Percentiles rank a stretch among this genome's conserved stretches.
These are phyloP conservation scores for Callaeas wilsoni DNA, from an alignment of 2,113 vertebrate species.

Conservation along the genomic window DNA sequence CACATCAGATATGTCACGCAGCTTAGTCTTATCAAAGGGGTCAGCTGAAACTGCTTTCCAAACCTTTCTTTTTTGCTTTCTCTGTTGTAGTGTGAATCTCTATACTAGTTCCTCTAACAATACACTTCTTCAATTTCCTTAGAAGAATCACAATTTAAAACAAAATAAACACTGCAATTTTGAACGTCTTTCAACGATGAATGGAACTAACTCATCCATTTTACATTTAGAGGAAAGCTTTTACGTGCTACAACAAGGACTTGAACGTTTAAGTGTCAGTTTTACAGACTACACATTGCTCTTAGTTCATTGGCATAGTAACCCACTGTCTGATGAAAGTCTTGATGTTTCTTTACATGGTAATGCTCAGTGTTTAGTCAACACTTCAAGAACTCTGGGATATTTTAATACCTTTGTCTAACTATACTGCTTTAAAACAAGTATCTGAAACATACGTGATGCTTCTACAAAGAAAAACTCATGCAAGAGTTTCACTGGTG, in stretches of 20 bases:
- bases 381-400: background rate
- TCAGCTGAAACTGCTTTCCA: constrained; percentile 17
- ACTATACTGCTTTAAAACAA: background rate
- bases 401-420: background rate
- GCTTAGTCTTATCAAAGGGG: constrained; percentile 31
- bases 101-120: background rate
- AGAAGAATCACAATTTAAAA: background rate
- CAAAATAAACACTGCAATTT: background rate
- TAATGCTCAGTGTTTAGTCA: background rate
- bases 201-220: background rate
- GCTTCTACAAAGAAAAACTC: background rate
- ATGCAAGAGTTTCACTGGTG: background rate
- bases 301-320: background rate
- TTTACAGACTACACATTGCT: background rate
- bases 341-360: background rate
- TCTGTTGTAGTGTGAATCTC: background rate
- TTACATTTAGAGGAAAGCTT: background rate
- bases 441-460: background rate
- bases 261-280: background rate
- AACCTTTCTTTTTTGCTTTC: background rate
- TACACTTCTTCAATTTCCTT: background rate
- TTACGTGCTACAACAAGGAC: background rate
- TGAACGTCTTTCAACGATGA: background rate
- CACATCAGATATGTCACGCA: constrained; percentile 16
- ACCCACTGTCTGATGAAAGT: background rate